Conservation (phyloP, 1,140 invertebrate genomes). For the Ceratosolen solmsi region DNA sequence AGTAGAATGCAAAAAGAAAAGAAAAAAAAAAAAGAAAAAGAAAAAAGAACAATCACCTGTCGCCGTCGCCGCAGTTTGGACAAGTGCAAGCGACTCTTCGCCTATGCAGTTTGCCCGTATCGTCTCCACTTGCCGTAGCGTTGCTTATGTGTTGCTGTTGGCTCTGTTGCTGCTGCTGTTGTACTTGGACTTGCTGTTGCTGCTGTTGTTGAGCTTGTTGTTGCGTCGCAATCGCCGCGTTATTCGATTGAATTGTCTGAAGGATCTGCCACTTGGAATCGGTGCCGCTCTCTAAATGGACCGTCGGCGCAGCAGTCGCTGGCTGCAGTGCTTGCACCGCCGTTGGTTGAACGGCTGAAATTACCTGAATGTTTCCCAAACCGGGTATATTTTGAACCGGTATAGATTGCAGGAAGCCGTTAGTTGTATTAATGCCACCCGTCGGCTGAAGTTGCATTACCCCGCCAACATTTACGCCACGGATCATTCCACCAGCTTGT, state of each 20-base stretch:
- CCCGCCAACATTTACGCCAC: conserved; percentile 65
- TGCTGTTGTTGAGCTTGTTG: conserved; percentile 55
- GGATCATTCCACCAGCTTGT: conserved; percentile 67
- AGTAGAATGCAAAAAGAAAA: too few species aligned
- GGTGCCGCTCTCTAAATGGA: conserved; percentile 55
- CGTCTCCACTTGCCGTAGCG: conserved; percentile 53
- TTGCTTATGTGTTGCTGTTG: conserved; percentile 55
- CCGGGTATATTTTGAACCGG: conserved; percentile 83
- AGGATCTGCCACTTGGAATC: conserved; percentile 77
- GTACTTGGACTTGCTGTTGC: conserved; percentile 64
- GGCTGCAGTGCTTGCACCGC: conserved; percentile 67
- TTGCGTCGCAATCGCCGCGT: conserved; percentile 61
- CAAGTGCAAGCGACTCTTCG: conserved; percentile 95
- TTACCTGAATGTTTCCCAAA: conserved; percentile 84
- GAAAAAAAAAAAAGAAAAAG: too few species aligned
- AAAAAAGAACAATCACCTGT: conserved; percentile 80
- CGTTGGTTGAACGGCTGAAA: conserved; percentile 74
- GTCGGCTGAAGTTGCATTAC: conserved; percentile 68
- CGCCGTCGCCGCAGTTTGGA: conserved; percentile 94
- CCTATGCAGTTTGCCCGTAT: conserved; percentile 66
- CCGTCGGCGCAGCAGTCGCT: conserved; percentile 56
- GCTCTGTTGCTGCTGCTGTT: conserved; percentile 69
- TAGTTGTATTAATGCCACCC: conserved; percentile 62
- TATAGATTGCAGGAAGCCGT: conserved; percentile 76
- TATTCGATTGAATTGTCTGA: conserved; percentile 73